Conservation (phyloP, 1,140 invertebrate species). For the Scaptomyza montana region DNA sequence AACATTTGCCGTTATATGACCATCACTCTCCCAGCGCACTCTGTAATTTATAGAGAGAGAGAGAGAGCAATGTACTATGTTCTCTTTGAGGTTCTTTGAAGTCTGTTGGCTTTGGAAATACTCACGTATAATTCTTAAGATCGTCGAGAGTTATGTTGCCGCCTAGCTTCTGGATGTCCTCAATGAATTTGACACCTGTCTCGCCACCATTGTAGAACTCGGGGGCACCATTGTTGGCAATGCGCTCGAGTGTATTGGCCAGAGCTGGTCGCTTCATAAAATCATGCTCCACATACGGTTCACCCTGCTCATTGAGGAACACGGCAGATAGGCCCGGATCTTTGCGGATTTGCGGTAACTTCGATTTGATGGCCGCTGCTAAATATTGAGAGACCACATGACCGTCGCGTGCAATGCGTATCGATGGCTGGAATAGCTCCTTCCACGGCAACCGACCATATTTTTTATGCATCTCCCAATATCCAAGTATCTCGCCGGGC, state of each 20-base stretch:
- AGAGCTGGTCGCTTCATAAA: constrained; percentile 88
- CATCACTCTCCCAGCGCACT: constrained; percentile 85
- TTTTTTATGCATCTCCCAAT: constrained; percentile 90
- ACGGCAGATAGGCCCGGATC: constrained; percentile 87
- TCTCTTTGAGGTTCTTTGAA: not conserved
- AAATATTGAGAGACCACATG: constrained; percentile 90
- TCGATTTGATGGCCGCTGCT: constrained; percentile 85
- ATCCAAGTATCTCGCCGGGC: constrained; percentile 95
- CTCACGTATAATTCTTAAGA: constrained; percentile 86
- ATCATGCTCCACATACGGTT: constrained; percentile 88
- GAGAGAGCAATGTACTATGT: not conserved
- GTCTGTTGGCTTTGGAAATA: not conserved
- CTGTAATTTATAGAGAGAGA: constrained; percentile 7
- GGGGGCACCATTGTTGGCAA: constrained; percentile 87
- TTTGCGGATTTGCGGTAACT: constrained; percentile 85
- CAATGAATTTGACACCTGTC: constrained; percentile 87
- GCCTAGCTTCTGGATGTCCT: constrained; percentile 88
- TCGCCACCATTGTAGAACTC: constrained; percentile 89
- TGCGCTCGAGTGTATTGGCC: constrained; percentile 89
- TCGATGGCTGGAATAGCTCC: constrained; percentile 91
- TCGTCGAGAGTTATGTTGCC: constrained; percentile 92
- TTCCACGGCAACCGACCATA: constrained; percentile 93
- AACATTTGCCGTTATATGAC: constrained; percentile 85
- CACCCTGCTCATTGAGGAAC: constrained; percentile 87
- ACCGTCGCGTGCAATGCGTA: constrained; percentile 89